phyloP scores from a whole-genome alignment of 2,113 vertebrate genomes.

The Hippopotamus amphibius region DNA sequence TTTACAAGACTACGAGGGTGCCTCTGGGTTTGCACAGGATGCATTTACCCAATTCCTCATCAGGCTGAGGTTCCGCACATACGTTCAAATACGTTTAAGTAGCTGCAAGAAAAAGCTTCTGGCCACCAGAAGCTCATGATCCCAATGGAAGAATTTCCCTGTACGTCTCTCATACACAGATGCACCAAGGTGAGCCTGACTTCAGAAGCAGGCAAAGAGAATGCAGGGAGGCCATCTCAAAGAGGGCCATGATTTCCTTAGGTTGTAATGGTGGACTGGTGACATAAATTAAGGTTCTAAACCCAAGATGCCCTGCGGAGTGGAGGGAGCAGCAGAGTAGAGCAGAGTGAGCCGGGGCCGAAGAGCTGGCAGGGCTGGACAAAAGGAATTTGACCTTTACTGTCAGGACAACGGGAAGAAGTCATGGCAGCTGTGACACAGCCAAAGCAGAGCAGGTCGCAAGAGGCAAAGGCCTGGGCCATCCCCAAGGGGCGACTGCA shows the following conservation, averaged over 20 bases:
- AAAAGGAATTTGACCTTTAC: background rate
- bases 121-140: background rate
- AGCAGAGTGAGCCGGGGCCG: background rate
- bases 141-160: background rate
- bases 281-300: background rate
- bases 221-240: background rate
- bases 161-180: background rate
- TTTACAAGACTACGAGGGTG: background rate
- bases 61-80: fast-evolving
- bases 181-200: background rate
- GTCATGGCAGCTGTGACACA: background rate
- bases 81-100: background rate
- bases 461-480: background rate
- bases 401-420: background rate
- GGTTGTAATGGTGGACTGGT: background rate
- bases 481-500: background rate
- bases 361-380: background rate
- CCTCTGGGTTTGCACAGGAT: background rate
- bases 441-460: slow-evolving; percentile 50
- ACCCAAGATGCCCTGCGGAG: background rate
- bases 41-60: background rate
- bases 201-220: background rate
- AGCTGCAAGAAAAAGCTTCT: background rate
- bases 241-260: background rate
- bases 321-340: background rate